Evolutionary conservation across 2,888 invertebrate species (phyloP).

Genomic region (Mesorhabditis belari): DNA sequence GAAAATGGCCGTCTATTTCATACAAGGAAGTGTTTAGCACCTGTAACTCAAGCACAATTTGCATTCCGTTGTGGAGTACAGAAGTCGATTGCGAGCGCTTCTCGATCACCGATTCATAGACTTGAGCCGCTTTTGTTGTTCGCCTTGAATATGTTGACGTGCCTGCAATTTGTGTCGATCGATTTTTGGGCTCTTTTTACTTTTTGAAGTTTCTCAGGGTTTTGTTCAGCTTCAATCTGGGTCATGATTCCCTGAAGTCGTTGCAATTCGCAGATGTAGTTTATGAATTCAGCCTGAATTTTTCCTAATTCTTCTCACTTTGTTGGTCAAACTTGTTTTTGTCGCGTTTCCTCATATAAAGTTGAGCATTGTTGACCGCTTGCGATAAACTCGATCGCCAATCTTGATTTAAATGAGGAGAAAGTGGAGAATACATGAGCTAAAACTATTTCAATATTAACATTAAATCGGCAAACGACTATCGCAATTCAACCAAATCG

Average conservation of each 20-base stretch:
- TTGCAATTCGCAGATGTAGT: conserved; percentile 49
- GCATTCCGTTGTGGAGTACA: conserved; percentile 43
- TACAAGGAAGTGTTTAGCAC: too few relatives aligned
- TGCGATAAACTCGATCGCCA: conserved; percentile 23
- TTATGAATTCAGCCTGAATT: conserved; percentile 33
- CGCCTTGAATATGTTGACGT: conserved; percentile 29
- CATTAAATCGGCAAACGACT: too few relatives aligned
- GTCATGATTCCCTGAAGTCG: conserved; percentile 40
- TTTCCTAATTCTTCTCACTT: too few relatives aligned
- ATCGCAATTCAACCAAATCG: too few relatives aligned
- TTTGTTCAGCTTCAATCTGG: conserved; percentile 37
- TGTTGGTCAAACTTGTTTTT: conserved; percentile 32
- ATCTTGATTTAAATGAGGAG: too few relatives aligned
- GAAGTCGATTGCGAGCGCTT: conserved; percentile 30
- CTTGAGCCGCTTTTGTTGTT: conserved; percentile 40
- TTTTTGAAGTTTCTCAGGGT: conserved; percentile 31
- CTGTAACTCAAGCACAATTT: conserved; percentile 35
- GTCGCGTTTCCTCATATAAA: conserved; percentile 51
- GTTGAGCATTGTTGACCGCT: conserved; percentile 41
- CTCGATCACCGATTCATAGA: conserved; percentile 35
- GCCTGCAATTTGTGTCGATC: background rate
- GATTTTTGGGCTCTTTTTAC: conserved; percentile 7
- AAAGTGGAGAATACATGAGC: too few relatives aligned
- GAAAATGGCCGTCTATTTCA: conserved; percentile 10
- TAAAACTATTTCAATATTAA: too few relatives aligned